Percentiles rank a stretch among this genome's conserved stretches.
Conservation (phyloP, 2,113 vertebrate genomes). For the Scortum barcoo region DNA sequence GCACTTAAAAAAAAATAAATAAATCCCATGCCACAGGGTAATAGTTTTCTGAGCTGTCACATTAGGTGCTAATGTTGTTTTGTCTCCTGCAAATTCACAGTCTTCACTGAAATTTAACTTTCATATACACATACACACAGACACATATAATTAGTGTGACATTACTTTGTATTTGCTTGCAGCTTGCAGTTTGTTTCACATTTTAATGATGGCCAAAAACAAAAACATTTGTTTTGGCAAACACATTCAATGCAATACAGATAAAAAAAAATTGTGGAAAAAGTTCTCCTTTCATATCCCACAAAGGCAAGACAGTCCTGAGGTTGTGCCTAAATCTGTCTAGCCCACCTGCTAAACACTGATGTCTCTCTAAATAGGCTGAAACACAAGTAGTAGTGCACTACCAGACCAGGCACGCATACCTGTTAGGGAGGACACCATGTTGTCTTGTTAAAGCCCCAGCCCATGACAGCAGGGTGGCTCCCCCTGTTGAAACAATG, state of each 20-base stretch:
- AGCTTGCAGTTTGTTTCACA: constrained; percentile 16
- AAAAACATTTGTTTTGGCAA: background rate
- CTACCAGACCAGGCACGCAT: constrained; percentile 18
- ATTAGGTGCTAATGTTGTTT: background rate
- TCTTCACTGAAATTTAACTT: background rate
- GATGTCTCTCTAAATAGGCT: constrained; percentile 16
- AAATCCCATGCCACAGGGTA: background rate
- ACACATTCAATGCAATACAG: background rate
- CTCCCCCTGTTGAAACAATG: constrained; percentile 47
- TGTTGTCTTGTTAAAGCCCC: constrained; percentile 53
- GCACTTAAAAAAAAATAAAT: background rate
- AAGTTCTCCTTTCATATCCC: background rate
- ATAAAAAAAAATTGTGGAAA: background rate
- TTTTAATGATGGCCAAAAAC: background rate
- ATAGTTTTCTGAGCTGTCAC: background rate
- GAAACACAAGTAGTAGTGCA: background rate
- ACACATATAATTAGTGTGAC: background rate
- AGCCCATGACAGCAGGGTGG: constrained; percentile 53
- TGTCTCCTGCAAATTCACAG: background rate
- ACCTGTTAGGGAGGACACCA: constrained; percentile 48
- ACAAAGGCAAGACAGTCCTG: rapidly evolving
- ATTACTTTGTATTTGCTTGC: background rate
- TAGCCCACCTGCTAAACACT: constrained; percentile 35
- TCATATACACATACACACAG: no score
- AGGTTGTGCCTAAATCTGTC: constrained; percentile 18